Conservation (phyloP, 2,888 invertebrate species). For the Syrista parreyssii region DNA sequence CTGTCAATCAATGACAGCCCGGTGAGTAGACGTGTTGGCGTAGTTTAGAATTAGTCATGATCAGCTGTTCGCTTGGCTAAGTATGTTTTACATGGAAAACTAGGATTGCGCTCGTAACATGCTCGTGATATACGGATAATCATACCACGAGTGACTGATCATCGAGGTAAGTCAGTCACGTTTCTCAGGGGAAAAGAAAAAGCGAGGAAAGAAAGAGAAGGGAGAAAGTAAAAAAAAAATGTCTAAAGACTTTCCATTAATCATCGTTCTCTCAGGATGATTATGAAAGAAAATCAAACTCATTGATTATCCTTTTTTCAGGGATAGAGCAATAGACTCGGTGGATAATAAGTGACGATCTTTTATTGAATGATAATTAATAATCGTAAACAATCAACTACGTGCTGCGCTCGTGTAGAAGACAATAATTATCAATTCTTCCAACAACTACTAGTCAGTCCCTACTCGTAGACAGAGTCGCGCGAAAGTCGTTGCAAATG, state of each 20-base stretch:
- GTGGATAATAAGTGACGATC: neutral
- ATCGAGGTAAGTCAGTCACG: neutral
- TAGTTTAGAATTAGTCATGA: neutral
- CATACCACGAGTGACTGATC: neutral
- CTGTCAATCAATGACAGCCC: neutral
- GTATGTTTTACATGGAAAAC: neutral
- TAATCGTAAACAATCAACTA: neutral
- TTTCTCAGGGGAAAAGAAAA: neutral
- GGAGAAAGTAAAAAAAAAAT: neutral
- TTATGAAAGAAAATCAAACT: neutral
- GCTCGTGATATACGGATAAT: neutral
- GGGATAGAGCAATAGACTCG: neutral
- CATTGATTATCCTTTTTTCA: neutral
- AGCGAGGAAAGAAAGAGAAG: slow-evolving; percentile 4
- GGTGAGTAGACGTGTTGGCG: neutral
- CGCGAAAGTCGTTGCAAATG: neutral
- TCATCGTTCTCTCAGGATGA: slow-evolving; percentile 3
- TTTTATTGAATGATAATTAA: neutral
- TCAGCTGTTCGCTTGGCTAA: neutral
- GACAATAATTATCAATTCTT: slow-evolving; percentile 29
- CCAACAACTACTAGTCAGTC: slow-evolving; percentile 66
- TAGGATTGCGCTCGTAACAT: neutral
- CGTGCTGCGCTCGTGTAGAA: neutral
- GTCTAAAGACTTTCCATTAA: slow-evolving; percentile 9
- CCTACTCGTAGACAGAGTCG: slow-evolving; percentile 39